Conservation (phyloP, 2,797 vertebrate species). For the Oryzias dopingdopingensis region DNA sequence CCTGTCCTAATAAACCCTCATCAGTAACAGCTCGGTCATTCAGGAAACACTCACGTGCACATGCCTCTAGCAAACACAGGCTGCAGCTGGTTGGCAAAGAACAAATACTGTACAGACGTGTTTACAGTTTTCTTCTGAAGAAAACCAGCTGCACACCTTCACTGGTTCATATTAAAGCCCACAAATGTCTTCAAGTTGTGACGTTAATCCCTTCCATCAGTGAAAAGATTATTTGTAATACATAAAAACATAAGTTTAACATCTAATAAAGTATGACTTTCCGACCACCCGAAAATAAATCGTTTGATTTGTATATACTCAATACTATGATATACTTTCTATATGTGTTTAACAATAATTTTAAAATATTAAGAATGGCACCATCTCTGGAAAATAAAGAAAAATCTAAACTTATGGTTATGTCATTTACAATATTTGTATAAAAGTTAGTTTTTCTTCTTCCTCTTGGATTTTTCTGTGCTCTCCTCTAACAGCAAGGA, state of each 20-base stretch:
- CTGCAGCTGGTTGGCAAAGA: slow-evolving; percentile 38
- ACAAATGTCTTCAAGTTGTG: slow-evolving; percentile 10
- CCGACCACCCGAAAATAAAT: slow-evolving; percentile 62
- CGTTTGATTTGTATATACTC: slow-evolving; percentile 71
- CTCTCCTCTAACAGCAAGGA: slow-evolving; percentile 2
- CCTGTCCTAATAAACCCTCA: slow-evolving; percentile 42
- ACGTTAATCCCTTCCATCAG: slow-evolving; percentile 36
- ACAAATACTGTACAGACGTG: slow-evolving; percentile 23
- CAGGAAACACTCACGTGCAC: slow-evolving; percentile 73
- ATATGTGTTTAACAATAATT: slow-evolving; percentile 50
- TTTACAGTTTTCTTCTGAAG: background rate
- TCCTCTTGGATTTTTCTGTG: slow-evolving; percentile 8
- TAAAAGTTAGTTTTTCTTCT: slow-evolving; percentile 48
- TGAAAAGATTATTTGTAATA: slow-evolving; percentile 46
- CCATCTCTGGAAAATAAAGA: slow-evolving; percentile 57
- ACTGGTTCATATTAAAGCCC: slow-evolving; percentile 27
- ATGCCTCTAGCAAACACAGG: slow-evolving; percentile 70
- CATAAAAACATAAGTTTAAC: slow-evolving; percentile 55
- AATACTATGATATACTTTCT: slow-evolving; percentile 61
- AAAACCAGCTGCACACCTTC: slow-evolving; percentile 52
- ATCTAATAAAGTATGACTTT: slow-evolving; percentile 48
- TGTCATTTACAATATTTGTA: slow-evolving; percentile 60
- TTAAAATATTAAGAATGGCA: slow-evolving; percentile 74
- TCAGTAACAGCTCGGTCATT: slow-evolving; percentile 64
- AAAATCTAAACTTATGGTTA: slow-evolving; percentile 40